Evolutionary conservation across 2,797 vertebrate species (phyloP).

Genomic region (Gila robusta): DNA sequence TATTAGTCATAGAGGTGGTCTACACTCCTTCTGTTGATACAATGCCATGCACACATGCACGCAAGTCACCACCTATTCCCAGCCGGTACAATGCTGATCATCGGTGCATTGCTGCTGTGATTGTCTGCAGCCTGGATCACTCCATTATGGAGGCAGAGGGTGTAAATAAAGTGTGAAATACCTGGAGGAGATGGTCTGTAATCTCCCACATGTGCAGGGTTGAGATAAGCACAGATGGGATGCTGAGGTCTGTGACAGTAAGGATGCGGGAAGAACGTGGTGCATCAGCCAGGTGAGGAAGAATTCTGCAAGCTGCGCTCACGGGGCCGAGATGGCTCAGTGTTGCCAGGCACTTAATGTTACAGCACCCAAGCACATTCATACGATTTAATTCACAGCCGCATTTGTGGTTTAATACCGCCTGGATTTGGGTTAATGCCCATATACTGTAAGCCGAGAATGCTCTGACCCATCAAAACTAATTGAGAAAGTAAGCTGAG

Average conservation of each 20-base stretch:
- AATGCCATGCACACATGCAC: conserved; percentile 44
- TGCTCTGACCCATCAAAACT: conserved; percentile 58
- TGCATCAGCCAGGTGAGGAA: conserved; percentile 56
- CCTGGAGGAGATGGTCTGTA: conserved; percentile 65
- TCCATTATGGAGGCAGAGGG: conserved; percentile 43
- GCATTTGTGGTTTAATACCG: conserved; percentile 66
- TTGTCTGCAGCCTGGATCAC: conserved; percentile 50
- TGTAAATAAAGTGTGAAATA: conserved; percentile 61
- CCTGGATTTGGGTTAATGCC: conserved; percentile 67
- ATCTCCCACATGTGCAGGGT: conserved; percentile 71
- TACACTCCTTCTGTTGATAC: conserved; percentile 17
- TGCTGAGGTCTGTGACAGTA: conserved; percentile 44
- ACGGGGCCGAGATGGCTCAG: conserved; percentile 13
- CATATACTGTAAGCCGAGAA: conserved; percentile 52
- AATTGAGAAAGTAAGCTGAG: conserved; percentile 37
- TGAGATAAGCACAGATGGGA: conserved; percentile 58
- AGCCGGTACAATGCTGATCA: conserved; percentile 41
- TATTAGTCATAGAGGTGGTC: conserved; percentile 36
- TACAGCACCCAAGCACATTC: conserved; percentile 44
- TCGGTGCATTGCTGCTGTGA: conserved; percentile 52
- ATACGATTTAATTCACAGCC: conserved; percentile 74
- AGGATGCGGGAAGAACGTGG: conserved; percentile 32
- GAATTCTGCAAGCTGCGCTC: conserved; percentile 17
- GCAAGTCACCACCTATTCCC: conserved; percentile 49
- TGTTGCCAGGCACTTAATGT: conserved; percentile 18